Evolutionary conservation across 2,113 vertebrate species (phyloP), one percentile per base, ranked within the genome.

Genomic region (Pseudopodoces humilis): DNA sequence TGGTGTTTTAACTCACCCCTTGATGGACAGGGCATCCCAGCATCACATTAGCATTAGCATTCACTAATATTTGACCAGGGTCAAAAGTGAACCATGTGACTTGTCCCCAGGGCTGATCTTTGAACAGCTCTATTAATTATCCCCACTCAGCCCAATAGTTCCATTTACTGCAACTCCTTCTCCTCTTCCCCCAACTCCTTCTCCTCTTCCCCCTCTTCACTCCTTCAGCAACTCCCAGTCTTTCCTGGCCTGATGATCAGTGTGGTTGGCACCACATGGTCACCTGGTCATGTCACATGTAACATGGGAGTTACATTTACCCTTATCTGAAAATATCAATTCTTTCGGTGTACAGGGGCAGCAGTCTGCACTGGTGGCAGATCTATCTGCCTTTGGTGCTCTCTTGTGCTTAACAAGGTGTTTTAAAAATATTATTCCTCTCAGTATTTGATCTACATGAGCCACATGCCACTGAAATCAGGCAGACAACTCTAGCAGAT

Each of bases 31-130:
- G 58, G 33, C 47, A 81, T 60, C 64, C 28, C 77, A 91, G 7
- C 22, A 56, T 49, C 4, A 23, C 47, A 33, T 69, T 55, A 67
- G 33, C 44, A 50, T 69, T 55, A 67, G 35, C 44, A 55, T 6
- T 70, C 44, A 12, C 5, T 44, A 49, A 72, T 77, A 74, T 77
- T 89, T 89, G 37, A 33, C 52, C 17, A 62, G 15, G 9, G 37
- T 65, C 50, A 14, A 31, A 69, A 70, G 4, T 16, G 11, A 84
- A 41, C 0, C 0, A 31, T 0, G 0, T 33, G 33, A 35, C 50
- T 76, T 60, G 8, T 35, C 58, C 35, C 20, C 30, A 31, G 28
- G 28, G 43, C 0, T 65, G 41, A 64, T 77, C 27, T 69, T 77
- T 6, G 6, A 77, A 60, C 41, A 74, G 24, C 41, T 86, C 59